Evolutionary conservation across 2,888 invertebrate species (phyloP), one percentile per base, ranked within the genome.

Genomic region (Malthinus seriepunctatus): DNA sequence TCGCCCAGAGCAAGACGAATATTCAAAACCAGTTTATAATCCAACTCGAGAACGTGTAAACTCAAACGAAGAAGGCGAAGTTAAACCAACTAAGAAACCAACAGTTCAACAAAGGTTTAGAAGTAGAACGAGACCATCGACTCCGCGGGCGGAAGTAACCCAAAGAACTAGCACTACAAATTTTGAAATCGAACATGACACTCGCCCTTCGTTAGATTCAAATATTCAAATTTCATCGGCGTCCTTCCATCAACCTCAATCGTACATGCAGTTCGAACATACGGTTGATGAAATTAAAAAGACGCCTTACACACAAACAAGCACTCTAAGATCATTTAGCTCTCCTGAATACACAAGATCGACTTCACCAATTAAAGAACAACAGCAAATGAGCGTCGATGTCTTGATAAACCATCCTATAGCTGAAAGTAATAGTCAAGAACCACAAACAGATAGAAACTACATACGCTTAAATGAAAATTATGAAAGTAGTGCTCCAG

Each of bases 51-150:
- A 10, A 45, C 15, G 31, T 45, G 11, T 9, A n/a, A 14, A 14
- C 6, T n/a, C 11, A 14, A 14, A 23, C 6, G 39, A 42, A 6
- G 14, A 42, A n/a, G 23, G 12, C 8, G 39, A 42, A 5, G 14
- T 15, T 4, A 23, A 9, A 6, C 15, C 15, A 23, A 15, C 39
- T 0, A 42, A 12, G n/a, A 45, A 8, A 32, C 31, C 45, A 31
- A 10, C 32, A 10, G 11, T 31, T 1, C 45, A 45, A 35, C 73
- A 72, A 54, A 68, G 75, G 56, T 75, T 73, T 51, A 72, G 76
- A 62, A 72, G 74, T 6, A 71, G 77, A 62, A 73, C 73, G 6
- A 68, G 76, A 15, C 72, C 75, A 15, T 12, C 50, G 12, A 42
- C 62, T 35, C 33, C 38, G 14, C 9, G 14, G 10, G 42, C 55